Percentiles rank a stretch among this genome's conserved stretches.
These are phyloP conservation scores for Myripristis jacobus DNA, from an alignment of 2,797 vertebrate species.

Conservation along the genomic window DNA sequence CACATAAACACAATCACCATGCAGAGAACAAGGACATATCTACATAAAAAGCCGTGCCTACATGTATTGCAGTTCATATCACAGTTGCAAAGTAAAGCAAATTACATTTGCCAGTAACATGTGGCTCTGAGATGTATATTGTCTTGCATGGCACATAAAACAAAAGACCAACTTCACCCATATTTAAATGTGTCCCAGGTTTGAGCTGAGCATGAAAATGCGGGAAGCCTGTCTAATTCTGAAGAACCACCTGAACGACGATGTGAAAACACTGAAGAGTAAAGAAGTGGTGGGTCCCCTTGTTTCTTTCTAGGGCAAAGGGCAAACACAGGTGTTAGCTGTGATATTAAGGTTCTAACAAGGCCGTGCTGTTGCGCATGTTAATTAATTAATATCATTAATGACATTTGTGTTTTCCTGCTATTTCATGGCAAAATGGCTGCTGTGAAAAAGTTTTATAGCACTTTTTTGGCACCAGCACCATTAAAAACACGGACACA, in stretches of 20 bases:
- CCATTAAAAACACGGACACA: not conserved
- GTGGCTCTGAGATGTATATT: not conserved
- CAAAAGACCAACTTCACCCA: not conserved
- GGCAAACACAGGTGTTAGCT: too few relatives aligned
- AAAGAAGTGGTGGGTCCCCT: constrained; percentile 89
- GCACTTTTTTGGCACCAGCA: not conserved
- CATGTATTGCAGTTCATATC: not conserved
- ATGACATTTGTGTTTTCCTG: too few relatives aligned
- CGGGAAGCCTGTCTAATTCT: constrained; percentile 93
- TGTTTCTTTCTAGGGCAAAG: constrained; percentile 53
- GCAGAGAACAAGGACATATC: not conserved
- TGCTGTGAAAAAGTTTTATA: too few relatives aligned
- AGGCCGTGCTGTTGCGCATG: too few relatives aligned
- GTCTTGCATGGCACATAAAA: not conserved
- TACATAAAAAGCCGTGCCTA: not conserved
- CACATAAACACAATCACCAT: not conserved
- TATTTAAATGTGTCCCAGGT: constrained; percentile 79
- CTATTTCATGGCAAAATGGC: too few relatives aligned
- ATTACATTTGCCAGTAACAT: not conserved
- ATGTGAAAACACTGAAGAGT: constrained; percentile 81
- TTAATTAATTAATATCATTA: too few relatives aligned
- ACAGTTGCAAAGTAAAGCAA: too few relatives aligned
- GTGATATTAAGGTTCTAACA: too few relatives aligned
- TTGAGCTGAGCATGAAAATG: constrained; percentile 92
- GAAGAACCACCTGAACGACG: constrained; percentile 88